Evolutionary conservation across 2,113 vertebrate species (phyloP).

Genomic region (Chaetura pelagica): DNA sequence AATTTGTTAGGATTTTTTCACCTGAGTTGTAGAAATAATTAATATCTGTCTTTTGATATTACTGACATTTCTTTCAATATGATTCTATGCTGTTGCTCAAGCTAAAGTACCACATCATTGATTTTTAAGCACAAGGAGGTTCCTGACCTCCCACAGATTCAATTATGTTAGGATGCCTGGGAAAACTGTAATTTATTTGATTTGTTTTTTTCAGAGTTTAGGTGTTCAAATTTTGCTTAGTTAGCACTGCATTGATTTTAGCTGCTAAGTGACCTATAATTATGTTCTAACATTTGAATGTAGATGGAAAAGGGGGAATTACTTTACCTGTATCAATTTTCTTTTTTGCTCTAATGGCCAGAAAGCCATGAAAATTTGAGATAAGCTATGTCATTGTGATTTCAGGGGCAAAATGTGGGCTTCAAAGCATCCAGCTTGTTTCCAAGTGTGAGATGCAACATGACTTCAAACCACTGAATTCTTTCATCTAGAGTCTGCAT

Average conservation of each 20-base stretch:
- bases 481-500: not conserved
- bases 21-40: not conserved
- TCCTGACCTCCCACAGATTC: not conserved
- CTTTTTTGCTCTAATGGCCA: not conserved
- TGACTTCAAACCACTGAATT: not conserved
- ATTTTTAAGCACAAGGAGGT: constrained; percentile 37
- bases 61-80: not conserved
- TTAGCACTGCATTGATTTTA: constrained; percentile 49
- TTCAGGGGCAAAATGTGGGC: not conserved
- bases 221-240: constrained; percentile 28
- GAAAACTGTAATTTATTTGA: constrained; percentile 16
- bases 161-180: not conserved
- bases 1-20: not conserved
- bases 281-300: not conserved
- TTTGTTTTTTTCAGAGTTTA: not conserved
- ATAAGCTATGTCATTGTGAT: not conserved
- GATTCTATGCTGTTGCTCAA: not conserved
- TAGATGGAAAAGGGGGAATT: not conserved
- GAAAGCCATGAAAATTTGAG: not conserved
- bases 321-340: not conserved
- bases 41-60: not conserved
- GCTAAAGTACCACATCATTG: not conserved
- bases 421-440: not conserved
- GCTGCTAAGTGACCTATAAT: constrained; percentile 1
- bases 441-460: not conserved